Evolutionary conservation across 2,888 invertebrate species (phyloP), one percentile per base, ranked within the genome.

Genomic region (Oxycera nigricornis): DNA sequence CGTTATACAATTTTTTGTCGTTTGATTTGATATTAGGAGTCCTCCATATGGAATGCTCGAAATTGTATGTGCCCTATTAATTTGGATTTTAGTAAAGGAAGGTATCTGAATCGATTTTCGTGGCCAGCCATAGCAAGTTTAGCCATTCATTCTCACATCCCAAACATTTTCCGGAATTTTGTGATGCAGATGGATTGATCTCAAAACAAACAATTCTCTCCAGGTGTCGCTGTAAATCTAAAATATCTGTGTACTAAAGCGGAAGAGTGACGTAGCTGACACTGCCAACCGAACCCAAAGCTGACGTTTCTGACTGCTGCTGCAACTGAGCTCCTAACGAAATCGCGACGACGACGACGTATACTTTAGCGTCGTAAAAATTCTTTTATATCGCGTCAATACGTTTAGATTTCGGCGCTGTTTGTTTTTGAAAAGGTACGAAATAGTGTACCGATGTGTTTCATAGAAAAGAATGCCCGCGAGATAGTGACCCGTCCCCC

Each of bases 181-280:
- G 35, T 35, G n/a, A n/a, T n/a, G n/a, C n/a, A n/a, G n/a, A n/a
- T n/a, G n/a, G n/a, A n/a, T 35, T 35, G 35, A 11, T 35, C 35
- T 35, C 35, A 7, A 7, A 35, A 35, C 35, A 46, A 14, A n/a
- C 6, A 55, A 67, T 24, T 50, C 26, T 22, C 52, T 35, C 52
- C 4, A 70, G 70, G 35, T 52, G 70, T 31, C 70, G 22, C 31
- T 24, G 9, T 7, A 22, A n/a, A 3, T 14, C 11, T 20, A 50
- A 22, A 31, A 31, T 52, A 9, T 20, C 20, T 20, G 17, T 52
- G 73, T 73, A 61, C 59, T 75, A 76, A 76, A 76, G 57, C 76
- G 76, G 76, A 76, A 76, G 76, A 76, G 73, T 76, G 76, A 76
- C 76, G 76, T 76, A 76, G 59, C 68, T n/a, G n/a, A n/a, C n/a